A percentile compares a stretch with the other conserved stretches of the same genome.
Evolutionary conservation across 2,113 vertebrate genomes (phyloP).

Genomic region (Tamias sibiricus): DNA sequence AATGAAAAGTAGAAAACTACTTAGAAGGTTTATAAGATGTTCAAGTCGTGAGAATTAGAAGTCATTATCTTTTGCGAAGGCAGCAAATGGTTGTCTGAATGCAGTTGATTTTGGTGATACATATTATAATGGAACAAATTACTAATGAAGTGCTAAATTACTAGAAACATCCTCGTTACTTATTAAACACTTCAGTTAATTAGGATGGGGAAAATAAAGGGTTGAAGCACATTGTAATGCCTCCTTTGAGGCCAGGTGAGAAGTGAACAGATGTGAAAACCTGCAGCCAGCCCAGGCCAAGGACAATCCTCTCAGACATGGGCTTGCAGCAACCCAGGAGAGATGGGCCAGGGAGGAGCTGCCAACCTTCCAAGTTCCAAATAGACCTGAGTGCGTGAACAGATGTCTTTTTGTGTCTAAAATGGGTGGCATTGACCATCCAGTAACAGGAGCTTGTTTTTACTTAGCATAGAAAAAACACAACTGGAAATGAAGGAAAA

Average conservation of each 20-base stretch:
- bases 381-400: not conserved
- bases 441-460: not conserved
- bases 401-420: not conserved
- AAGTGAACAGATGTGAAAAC: slow-evolving; percentile 54
- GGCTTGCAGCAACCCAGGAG: not conserved
- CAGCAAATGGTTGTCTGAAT: slow-evolving; percentile 78
- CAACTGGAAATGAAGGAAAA: not conserved
- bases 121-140: slow-evolving; percentile 73
- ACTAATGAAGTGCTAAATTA: slow-evolving; percentile 83
- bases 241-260: slow-evolving; percentile 77
- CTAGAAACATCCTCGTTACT: slow-evolving; percentile 81
- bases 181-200: slow-evolving; percentile 85
- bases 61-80: slow-evolving; percentile 79
- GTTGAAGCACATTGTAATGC: slow-evolving; percentile 48
- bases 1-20: slow-evolving; percentile 71
- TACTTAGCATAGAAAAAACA: not conserved
- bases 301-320: not conserved
- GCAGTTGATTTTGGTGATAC: slow-evolving; percentile 80
- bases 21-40: slow-evolving; percentile 75
- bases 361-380: not conserved
- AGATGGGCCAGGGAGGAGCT: not conserved
- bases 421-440: not conserved
- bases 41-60: slow-evolving; percentile 79
- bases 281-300: not conserved
- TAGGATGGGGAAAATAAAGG: slow-evolving; percentile 71